Evolutionary conservation across 1,140 invertebrate species (phyloP).

Genomic region (Zaprionus nigranus): DNA sequence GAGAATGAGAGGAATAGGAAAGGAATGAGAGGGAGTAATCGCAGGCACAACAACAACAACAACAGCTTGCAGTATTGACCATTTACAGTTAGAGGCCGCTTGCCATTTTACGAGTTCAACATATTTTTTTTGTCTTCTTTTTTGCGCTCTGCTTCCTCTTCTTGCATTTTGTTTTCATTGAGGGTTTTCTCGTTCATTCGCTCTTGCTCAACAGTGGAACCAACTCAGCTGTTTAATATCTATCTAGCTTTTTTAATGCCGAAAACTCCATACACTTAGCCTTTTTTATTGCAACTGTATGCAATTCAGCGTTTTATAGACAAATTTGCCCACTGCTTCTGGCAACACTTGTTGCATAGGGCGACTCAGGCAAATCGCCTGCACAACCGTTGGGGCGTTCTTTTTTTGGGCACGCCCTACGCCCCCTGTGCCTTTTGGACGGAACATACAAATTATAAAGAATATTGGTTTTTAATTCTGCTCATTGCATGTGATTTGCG

Average conservation of each 20-base stretch:
- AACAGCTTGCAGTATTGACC: conserved; percentile 30
- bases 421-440: conserved; percentile 18
- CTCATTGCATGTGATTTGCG: conserved; percentile 42
- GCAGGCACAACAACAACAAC: conserved; percentile 11
- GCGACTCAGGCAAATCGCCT: conserved; percentile 29
- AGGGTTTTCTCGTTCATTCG: conserved; percentile 48
- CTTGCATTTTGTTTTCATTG: conserved; percentile 63
- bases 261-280: no score
- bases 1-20: no score
- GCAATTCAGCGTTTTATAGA: no score
- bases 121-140: conserved; percentile 31
- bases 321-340: no score
- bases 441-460: conserved; percentile 40
- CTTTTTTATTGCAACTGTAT: no score
- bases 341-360: conserved; percentile 3
- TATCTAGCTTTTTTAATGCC: no score
- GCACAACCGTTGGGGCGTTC: conserved; percentile 32
- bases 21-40: no score
- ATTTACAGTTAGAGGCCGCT: conserved; percentile 74
- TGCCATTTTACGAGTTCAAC: conserved; percentile 20
- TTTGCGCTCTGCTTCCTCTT: conserved; percentile 38
- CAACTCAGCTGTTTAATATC: no score
- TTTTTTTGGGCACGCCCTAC: conserved; percentile 21
- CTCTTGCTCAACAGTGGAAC: neutral
- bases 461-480: conserved; percentile 47